Evolutionary conservation across 2,113 vertebrate species (phyloP), one percentile per base, ranked within the genome.

Genomic region (Scomber colias): DNA sequence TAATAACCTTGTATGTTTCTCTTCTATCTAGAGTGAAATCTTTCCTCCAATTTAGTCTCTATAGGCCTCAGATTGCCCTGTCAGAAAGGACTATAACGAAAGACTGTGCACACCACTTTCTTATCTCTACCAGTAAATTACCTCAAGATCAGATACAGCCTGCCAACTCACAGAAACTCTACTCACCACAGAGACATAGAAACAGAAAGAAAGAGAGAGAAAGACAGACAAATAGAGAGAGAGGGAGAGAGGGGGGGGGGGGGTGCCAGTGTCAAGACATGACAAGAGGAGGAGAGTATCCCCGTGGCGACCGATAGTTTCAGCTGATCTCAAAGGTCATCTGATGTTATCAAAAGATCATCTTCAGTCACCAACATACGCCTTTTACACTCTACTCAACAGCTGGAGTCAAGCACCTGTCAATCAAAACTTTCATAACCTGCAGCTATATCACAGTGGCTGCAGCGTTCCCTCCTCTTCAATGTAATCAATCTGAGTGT

Each of bases 111-210:
- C 90, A 89, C 89, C 89, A 90, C 92, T 90, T 89, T 85, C 91
- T 94, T 94, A 93, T 94, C 91, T n/a, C 91, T 77, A 69, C 81
- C 87, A 92, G 90, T 92, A 92, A 94, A 94, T 94, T 93, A 93
- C 89, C 88, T 86, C 86, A 60, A 84, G 87, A 92, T 94, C 93
- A 87, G 93, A 92, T 94, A 92, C 90, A 91, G 83, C 75, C 93
- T 92, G 92, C 92, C 92, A 90, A 92, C 93, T 88, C 78, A 4
- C 87, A 82, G 83, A 91, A 90, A 92, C 88, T 91, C 89, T 61
- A 77, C 86, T 91, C 71, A 30, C 59, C 77, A 89, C 74, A 87
- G 88, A 89, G 83, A 83, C 56, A 72, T 35, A 84, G 75, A 63
- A 71, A 71, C 65, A 82, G 54, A 67, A 61, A 75, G 64, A 74